These are phyloP conservation scores for Oryzias woworae DNA, from an alignment of 2,113 vertebrate genomes.

Conservation along the genomic window DNA sequence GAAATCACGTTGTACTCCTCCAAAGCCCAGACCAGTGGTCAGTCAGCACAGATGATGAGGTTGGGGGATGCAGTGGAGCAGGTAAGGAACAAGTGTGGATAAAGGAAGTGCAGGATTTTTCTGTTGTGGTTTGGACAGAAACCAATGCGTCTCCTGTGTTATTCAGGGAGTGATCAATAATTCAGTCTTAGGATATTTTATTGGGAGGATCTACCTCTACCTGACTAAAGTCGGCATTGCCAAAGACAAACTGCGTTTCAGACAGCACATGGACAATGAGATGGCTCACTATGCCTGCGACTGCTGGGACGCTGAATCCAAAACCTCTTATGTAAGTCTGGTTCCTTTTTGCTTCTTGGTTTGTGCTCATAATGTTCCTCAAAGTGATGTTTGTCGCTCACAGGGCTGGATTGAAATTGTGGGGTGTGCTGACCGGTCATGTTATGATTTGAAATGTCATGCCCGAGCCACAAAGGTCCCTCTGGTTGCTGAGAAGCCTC, in stretches of 20 bases:
- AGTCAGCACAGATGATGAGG: constrained; percentile 88
- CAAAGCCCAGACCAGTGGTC: constrained; percentile 94
- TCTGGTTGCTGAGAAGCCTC: constrained; percentile 92
- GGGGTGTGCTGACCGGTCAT: constrained; percentile 95
- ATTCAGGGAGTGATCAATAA: constrained; percentile 95
- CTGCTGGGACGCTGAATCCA: constrained; percentile 98
- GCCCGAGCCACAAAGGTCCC: constrained; percentile 93
- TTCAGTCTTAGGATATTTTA: constrained; percentile 97
- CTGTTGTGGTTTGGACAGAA: not conserved
- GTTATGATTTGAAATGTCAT: constrained; percentile 93
- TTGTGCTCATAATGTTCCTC: not conserved
- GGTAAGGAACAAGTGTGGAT: constrained; percentile 66
- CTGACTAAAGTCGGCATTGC: constrained; percentile 91
- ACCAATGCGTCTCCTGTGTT: not conserved
- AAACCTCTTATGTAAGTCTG: constrained; percentile 92
- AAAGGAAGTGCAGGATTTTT: not conserved
- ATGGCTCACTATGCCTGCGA: constrained; percentile 99
- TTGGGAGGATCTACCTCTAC: constrained; percentile 98
- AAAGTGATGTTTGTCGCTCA: constrained; percentile 5
- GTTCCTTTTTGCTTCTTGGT: rapidly evolving
- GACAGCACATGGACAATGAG: constrained; percentile 99
- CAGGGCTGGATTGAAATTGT: constrained; percentile 99
- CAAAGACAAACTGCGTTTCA: constrained; percentile 95
- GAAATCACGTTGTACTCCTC: constrained; percentile 89
- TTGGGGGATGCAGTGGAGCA: constrained; percentile 95